Percentiles rank a stretch among this genome's conserved stretches.
phyloP scores from a whole-genome alignment of 2,888 invertebrate species.

The Andrena camellia region DNA sequence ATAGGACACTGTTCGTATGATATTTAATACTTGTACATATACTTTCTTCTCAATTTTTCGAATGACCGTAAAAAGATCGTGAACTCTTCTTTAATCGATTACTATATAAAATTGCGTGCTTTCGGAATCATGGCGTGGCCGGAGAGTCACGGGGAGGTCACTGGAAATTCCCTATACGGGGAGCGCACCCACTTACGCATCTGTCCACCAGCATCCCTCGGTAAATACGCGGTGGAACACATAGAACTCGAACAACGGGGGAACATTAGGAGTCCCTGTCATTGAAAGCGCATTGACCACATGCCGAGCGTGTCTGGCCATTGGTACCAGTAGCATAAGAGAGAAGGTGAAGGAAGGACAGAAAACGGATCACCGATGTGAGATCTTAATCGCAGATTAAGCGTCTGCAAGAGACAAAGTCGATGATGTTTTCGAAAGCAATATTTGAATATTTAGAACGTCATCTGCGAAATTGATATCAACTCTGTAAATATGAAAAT shows the following conservation, averaged over 20 bases:
- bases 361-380: conserved; percentile 5
- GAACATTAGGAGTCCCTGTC: conserved; percentile 54
- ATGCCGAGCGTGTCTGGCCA: conserved; percentile 66
- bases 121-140: neutral
- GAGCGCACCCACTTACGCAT: conserved; percentile 82
- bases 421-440: neutral
- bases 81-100: conserved; percentile 2
- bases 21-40: neutral
- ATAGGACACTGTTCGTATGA: too few relatives aligned
- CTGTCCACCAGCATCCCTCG: conserved; percentile 83
- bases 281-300: conserved; percentile 61
- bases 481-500: neutral
- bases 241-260: conserved; percentile 65
- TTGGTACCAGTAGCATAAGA: conserved; percentile 40
- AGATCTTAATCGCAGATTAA: conserved; percentile 67
- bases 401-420: neutral
- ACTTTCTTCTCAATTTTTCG: neutral
- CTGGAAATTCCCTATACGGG: conserved; percentile 63
- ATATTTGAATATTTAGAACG: conserved; percentile 3
- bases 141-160: conserved; percentile 30
- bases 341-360: neutral
- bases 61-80: neutral
- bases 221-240: conserved; percentile 73
- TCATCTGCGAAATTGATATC: neutral
- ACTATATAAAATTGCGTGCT: conserved; percentile 11